Percentiles rank a stretch among this genome's conserved stretches.
phyloP scores from a whole-genome alignment of 2,797 vertebrate genomes.

The Falco rusticolus region DNA sequence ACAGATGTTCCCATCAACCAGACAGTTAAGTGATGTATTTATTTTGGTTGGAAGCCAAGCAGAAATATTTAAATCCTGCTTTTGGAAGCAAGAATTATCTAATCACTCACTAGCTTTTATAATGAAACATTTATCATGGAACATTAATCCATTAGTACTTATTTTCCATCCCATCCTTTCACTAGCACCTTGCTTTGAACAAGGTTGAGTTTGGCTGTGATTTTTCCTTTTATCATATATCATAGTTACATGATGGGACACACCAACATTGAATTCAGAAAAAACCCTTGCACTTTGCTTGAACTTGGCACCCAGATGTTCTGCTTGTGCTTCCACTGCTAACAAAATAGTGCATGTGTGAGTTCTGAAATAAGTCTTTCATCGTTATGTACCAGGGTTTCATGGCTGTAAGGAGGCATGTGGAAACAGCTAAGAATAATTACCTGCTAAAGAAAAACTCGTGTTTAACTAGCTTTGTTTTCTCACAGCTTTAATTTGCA shows the following conservation, averaged over 20 bases:
- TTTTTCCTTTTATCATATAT: slow-evolving; percentile 82
- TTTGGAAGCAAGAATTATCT: slow-evolving; percentile 83
- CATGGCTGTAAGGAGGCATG: slow-evolving; percentile 31
- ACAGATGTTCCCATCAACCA: slow-evolving; percentile 63
- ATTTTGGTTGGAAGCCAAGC: slow-evolving; percentile 77
- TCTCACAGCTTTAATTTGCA: slow-evolving; percentile 68
- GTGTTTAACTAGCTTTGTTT: slow-evolving; percentile 57
- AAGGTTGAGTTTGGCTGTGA: slow-evolving; percentile 72
- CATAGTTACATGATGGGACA: slow-evolving; percentile 76
- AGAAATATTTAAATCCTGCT: slow-evolving; percentile 79
- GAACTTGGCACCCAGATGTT: slow-evolving; percentile 79
- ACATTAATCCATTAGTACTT: slow-evolving; percentile 81
- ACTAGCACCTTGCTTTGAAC: slow-evolving; percentile 81
- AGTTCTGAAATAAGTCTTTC: slow-evolving; percentile 67
- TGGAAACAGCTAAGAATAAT: slow-evolving; percentile 58
- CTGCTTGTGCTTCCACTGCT: slow-evolving; percentile 65
- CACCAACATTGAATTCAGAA: slow-evolving; percentile 70
- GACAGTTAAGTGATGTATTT: slow-evolving; percentile 76
- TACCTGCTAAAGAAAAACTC: slow-evolving; percentile 56
- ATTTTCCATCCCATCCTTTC: slow-evolving; percentile 78
- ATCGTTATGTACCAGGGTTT: slow-evolving; percentile 40
- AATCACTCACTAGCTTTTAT: slow-evolving; percentile 79
- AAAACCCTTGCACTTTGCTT: slow-evolving; percentile 79
- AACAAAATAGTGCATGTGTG: slow-evolving; percentile 54
- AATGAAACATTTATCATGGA: slow-evolving; percentile 80